Conservation (phyloP, 2,113 vertebrate species). For the Vicugna pacos region DNA sequence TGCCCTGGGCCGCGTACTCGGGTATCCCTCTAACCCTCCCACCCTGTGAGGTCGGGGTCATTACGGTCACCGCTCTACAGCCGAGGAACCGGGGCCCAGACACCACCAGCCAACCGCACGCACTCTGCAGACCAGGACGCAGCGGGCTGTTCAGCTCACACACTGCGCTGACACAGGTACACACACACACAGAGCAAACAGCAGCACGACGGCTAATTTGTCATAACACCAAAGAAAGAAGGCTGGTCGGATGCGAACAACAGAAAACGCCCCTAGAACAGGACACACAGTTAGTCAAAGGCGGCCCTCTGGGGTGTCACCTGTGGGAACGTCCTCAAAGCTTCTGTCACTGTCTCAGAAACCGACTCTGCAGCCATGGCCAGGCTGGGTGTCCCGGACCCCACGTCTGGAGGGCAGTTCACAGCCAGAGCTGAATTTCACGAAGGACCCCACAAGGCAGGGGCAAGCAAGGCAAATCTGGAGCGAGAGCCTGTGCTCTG, state of each 20-base stretch:
- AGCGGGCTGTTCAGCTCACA: accelerated
- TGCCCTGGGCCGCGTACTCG: accelerated
- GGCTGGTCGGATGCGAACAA: not conserved
- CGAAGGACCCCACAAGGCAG: not conserved
- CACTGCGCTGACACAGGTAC: not conserved
- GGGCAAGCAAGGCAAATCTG: not conserved
- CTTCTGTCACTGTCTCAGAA: not conserved
- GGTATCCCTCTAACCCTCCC: too few relatives aligned
- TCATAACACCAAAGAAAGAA: not conserved
- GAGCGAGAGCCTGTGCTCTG: not conserved
- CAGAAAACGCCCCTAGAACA: not conserved
- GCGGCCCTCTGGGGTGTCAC: not conserved
- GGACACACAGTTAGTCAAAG: not conserved
- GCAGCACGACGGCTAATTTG: not conserved
- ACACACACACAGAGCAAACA: not conserved
- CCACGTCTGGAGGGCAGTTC: not conserved
- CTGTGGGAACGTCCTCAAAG: not conserved
- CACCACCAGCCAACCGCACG: not conserved
- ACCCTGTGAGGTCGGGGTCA: accelerated
- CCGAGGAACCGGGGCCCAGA: accelerated
- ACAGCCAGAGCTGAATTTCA: not conserved
- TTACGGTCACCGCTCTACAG: too few relatives aligned
- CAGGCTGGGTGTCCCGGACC: not conserved
- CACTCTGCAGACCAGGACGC: accelerated
- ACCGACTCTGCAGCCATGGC: too few relatives aligned